These are phyloP conservation scores for Lagorchestes hirsutus DNA, from an alignment of 2,797 vertebrate species.

Conservation along the genomic window DNA sequence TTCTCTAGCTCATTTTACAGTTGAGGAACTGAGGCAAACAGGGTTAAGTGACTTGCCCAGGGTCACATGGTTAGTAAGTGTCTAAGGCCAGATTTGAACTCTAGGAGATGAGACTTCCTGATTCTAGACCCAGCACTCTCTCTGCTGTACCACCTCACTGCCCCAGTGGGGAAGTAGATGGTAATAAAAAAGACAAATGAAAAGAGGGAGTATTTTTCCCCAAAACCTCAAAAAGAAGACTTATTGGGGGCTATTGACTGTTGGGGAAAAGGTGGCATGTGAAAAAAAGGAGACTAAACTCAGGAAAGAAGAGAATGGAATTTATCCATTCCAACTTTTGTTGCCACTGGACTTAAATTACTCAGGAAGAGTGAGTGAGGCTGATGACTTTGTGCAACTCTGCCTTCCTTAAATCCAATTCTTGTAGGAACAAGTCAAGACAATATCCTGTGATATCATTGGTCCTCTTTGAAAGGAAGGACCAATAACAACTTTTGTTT, in stretches of 20 bases:
- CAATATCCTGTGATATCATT: not conserved
- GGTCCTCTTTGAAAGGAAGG: not conserved
- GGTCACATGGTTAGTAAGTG: not conserved
- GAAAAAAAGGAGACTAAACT: not conserved
- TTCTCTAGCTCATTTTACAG: not conserved
- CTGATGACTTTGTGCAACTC: not conserved
- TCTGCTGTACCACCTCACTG: not conserved
- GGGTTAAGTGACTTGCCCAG: not conserved
- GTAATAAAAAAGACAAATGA: not conserved
- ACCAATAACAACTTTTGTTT: not conserved
- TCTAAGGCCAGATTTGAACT: not conserved
- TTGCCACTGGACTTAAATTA: not conserved
- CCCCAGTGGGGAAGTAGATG: not conserved
- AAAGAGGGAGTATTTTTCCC: not conserved
- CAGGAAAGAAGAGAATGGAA: not conserved
- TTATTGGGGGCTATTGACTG: not conserved
- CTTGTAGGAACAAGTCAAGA: not conserved
- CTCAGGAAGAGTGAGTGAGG: not conserved
- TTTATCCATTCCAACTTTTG: not conserved
- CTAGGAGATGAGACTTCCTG: not conserved
- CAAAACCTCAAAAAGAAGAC: not conserved
- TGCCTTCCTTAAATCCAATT: not conserved
- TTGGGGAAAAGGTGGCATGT: not conserved
- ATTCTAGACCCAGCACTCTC: not conserved
- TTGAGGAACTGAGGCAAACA: not conserved